Evolutionary conservation across 92 coral and sea anemone genomes (phyloP).

Genomic region (Actinostola sp.): DNA sequence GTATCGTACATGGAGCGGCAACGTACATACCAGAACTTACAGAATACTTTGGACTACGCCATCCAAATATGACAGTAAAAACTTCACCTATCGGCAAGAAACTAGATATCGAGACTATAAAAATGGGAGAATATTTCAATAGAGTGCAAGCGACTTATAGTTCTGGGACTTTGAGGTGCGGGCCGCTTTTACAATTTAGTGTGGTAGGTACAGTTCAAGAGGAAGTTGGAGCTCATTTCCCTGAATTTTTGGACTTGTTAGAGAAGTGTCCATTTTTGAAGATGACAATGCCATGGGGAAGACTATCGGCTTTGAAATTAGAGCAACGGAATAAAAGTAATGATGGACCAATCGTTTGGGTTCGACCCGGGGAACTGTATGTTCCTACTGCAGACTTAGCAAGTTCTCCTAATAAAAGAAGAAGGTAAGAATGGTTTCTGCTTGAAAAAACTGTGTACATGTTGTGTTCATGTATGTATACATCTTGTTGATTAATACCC

Average conservation of each 20-base stretch:
- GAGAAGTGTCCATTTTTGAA: conserved; percentile 90
- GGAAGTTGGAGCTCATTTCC: conserved; percentile 96
- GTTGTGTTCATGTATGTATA: background rate
- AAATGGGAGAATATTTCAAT: conserved; percentile 77
- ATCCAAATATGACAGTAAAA: conserved; percentile 80
- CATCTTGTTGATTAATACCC: too few species aligned
- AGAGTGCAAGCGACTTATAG: conserved; percentile 81
- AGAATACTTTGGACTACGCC: conserved; percentile 77
- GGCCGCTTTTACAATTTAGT: conserved; percentile 94
- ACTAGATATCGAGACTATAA: conserved; percentile 86
- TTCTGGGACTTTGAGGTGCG: conserved; percentile 86
- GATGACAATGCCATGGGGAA: conserved; percentile 98
- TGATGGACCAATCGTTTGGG: conserved; percentile 99
- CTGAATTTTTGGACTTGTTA: conserved; percentile 83
- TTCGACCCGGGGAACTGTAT: conserved; percentile 96
- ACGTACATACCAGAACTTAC: conserved; percentile 90
- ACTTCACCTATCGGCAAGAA: conserved; percentile 86
- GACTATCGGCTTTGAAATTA: conserved; percentile 74
- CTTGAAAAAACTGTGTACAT: background rate
- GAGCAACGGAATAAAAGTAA: conserved; percentile 82
- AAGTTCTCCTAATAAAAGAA: conserved; percentile 88
- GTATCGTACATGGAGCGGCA: conserved; percentile 92
- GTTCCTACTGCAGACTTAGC: conserved; percentile 91
- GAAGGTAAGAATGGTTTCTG: conserved; percentile 66
- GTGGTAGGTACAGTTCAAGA: conserved; percentile 97